These are phyloP conservation scores for Pseudanteris insignis DNA, from an alignment of 2,888 invertebrate genomes.

Conservation along the genomic window DNA sequence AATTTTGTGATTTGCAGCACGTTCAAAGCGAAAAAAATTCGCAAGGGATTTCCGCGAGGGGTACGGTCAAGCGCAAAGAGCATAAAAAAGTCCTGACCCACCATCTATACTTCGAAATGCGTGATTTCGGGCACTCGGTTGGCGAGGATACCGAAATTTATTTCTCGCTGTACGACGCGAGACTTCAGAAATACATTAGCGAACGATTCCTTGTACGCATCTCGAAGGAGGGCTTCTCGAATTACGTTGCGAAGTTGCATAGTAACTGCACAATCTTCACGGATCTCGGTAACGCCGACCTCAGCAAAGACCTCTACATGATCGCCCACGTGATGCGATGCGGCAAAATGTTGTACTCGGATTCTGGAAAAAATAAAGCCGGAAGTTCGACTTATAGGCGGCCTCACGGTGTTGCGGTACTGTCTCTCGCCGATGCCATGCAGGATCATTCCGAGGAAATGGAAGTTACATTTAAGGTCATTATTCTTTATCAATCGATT, in stretches of 20 bases:
- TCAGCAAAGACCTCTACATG: conserved; percentile 85
- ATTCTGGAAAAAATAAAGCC: conserved; percentile 67
- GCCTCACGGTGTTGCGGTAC: conserved; percentile 88
- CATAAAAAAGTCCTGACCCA: conserved; percentile 74
- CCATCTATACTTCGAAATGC: conserved; percentile 86
- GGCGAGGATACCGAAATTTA: conserved; percentile 89
- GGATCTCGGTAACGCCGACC: conserved; percentile 82
- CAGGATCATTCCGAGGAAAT: conserved; percentile 76
- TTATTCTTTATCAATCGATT: too few species aligned
- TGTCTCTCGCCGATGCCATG: conserved; percentile 76
- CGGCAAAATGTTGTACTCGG: conserved; percentile 82
- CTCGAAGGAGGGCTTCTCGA: conserved; percentile 89
- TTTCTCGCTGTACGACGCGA: conserved; percentile 85
- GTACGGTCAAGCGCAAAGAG: conserved; percentile 71
- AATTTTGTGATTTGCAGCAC: conserved; percentile 61
- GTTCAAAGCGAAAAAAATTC: conserved; percentile 69
- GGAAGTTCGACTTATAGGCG: conserved; percentile 72
- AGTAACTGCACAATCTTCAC: conserved; percentile 91
- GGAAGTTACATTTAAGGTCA: conserved; percentile 80
- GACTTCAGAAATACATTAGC: conserved; percentile 80
- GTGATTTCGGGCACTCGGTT: conserved; percentile 87
- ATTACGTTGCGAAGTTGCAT: conserved; percentile 86
- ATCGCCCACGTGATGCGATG: conserved; percentile 91
- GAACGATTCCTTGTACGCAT: conserved; percentile 90
- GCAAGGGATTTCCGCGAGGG: conserved; percentile 68